A percentile compares a stretch with the other conserved stretches of the same genome.
These are phyloP conservation scores for Vanacampus margaritifer DNA, from an alignment of 2,113 vertebrate species.

Conservation along the genomic window DNA sequence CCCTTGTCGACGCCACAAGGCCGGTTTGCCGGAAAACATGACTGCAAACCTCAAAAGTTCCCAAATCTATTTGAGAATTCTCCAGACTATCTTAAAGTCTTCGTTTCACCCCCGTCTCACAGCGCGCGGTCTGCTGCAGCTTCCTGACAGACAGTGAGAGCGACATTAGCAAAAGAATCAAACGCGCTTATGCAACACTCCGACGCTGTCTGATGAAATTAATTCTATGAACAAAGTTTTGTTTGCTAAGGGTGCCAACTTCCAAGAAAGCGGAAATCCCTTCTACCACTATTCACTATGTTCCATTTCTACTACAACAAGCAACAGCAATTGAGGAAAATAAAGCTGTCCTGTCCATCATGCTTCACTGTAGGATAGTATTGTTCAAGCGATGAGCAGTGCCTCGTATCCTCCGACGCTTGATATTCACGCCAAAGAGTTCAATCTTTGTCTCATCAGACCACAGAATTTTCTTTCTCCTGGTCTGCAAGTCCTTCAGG, in stretches of 20 bases:
- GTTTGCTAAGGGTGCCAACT: conserved; percentile 14
- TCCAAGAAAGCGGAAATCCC: background rate
- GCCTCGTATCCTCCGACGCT: no score
- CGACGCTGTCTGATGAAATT: conserved; percentile 35
- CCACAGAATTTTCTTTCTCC: no score
- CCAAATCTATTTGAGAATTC: conserved; percentile 3
- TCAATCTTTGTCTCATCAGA: no score
- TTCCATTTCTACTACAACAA: background rate
- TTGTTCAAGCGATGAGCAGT: no score
- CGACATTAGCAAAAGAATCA: conserved; percentile 19
- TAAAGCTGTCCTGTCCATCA: no score
- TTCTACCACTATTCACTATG: background rate
- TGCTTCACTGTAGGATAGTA: no score
- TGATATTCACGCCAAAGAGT: no score
- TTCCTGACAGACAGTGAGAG: background rate
- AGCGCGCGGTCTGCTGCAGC: conserved; percentile 9
- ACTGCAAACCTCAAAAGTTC: conserved; percentile 25
- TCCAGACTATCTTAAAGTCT: conserved; percentile 22
- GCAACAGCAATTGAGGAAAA: background rate
- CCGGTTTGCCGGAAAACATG: conserved; percentile 17
- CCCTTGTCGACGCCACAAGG: conserved; percentile 21
- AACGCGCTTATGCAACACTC: conserved; percentile 26
- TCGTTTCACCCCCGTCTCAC: conserved; percentile 25
- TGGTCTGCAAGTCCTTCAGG: no score
- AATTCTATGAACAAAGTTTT: conserved; percentile 18